Evolutionary conservation across 2,113 vertebrate species (phyloP), one percentile per base, ranked within the genome.

Genomic region (Oncorhynchus nerka): DNA sequence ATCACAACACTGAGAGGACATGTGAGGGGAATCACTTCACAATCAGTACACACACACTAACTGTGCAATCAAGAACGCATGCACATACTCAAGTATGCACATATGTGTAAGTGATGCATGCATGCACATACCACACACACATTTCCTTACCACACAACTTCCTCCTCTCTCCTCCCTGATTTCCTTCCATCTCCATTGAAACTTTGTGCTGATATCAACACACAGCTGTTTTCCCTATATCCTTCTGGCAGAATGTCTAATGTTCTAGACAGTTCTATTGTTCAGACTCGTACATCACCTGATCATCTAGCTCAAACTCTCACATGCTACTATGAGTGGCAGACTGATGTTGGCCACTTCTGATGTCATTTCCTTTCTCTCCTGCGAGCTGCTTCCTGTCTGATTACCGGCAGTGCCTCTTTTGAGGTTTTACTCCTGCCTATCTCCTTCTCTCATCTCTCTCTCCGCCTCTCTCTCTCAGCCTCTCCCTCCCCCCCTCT

Each of bases 1-100:
- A 86, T 89, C 84, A 89, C 84, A 88, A 82, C 78, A 78, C 83
- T 74, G 77, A 84, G 65, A 75, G 80, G 84, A 74, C 67, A 77
- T 81, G 80, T 85, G 80, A 71, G 57, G 57, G 19, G 57, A 61
- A 61, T 61, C 20, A 8, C 8, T 70, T 75, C 51, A 62, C 74
- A 74, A 80, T 15, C 20, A 67, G 32, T 15, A 79, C 68, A 72
- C 71, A 79, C 57, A 67, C 69, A 34, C 28, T 59, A 66, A 75
- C 75, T 69, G 20, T 71, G 4, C 70, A 65, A 76, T 68, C 48
- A 68, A 45, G 69, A 22, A 73, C 15, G 61, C 26, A 73, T 57
- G 20, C 49, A 72, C 61, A 64, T 24, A 73, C 20, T 51, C 49
- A 51, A 3, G 15, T 51, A 16, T 51, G 15, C 15, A 16, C 39